These are phyloP conservation scores for Macrotrachela quadricornifera DNA, from an alignment of 1,140 invertebrate species.

Conservation along the genomic window DNA sequence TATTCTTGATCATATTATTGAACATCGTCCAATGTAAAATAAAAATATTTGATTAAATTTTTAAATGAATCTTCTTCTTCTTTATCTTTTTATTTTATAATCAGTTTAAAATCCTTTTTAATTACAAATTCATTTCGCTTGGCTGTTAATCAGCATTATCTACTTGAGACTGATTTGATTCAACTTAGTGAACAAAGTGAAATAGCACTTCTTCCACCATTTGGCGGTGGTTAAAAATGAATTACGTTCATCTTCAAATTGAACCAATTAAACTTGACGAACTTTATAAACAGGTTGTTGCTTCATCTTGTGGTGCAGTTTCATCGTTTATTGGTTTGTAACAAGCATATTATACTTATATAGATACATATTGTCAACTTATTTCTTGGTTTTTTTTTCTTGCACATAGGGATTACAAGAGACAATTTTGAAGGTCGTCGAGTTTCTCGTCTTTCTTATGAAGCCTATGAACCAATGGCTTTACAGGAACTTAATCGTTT, in stretches of 20 bases:
- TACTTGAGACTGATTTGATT: too few relatives aligned
- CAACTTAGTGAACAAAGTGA: conserved; percentile 30
- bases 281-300: conserved; percentile 31
- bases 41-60: too few relatives aligned
- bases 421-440: conserved; percentile 65
- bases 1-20: too few relatives aligned
- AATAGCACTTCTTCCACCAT: conserved; percentile 60
- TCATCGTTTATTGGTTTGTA: conserved; percentile 53
- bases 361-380: too few relatives aligned
- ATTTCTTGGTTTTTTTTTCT: too few relatives aligned
- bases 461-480: conserved; percentile 78
- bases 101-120: too few relatives aligned
- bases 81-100: too few relatives aligned
- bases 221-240: conserved; percentile 47
- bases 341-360: too few relatives aligned
- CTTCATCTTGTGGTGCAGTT: conserved; percentile 57
- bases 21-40: too few relatives aligned
- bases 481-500: conserved; percentile 56
- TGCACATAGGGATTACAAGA: conserved; percentile 50
- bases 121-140: too few relatives aligned
- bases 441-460: conserved; percentile 64
- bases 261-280: not conserved
- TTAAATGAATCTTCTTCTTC: too few relatives aligned
- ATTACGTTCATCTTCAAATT: not conserved
- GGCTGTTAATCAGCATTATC: too few relatives aligned